Conservation (phyloP, 2,797 vertebrate genomes). For the Pseudochirops corinnae region DNA sequence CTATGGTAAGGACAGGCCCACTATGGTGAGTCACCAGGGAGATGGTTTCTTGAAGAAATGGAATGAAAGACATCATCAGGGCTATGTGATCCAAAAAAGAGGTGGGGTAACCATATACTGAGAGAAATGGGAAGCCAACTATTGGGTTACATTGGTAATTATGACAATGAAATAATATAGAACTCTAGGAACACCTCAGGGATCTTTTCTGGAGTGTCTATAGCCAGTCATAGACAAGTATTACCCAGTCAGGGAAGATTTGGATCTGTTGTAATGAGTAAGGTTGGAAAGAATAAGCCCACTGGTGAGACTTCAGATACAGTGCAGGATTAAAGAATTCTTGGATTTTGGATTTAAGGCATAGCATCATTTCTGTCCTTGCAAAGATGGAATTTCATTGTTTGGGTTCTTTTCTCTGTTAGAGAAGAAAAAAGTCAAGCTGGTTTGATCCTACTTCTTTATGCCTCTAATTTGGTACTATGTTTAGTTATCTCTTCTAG, state of each 20-base stretch:
- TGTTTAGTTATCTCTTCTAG: constrained; percentile 55
- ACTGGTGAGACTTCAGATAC: background rate
- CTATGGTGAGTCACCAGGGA: background rate
- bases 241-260: background rate
- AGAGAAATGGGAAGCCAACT: background rate
- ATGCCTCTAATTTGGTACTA: constrained; percentile 43
- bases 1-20: background rate
- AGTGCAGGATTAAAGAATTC: constrained; percentile 10
- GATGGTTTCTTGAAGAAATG: background rate
- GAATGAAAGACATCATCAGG: background rate
- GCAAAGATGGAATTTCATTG: constrained; percentile 43
- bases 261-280: background rate
- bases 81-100: background rate
- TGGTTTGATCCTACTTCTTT: constrained; percentile 39
- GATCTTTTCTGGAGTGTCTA: background rate
- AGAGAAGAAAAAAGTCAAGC: constrained; percentile 1
- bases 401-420: constrained; percentile 53
- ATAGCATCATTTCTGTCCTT: constrained; percentile 23
- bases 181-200: background rate
- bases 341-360: constrained; percentile 26
- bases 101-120: background rate
- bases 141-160: background rate
- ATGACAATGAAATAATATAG: background rate
- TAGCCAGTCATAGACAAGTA: background rate
- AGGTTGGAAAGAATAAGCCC: background rate